Percentiles rank a stretch among this genome's conserved stretches.
Conservation (phyloP, 2,797 vertebrate genomes). For the Alauda arvensis region DNA sequence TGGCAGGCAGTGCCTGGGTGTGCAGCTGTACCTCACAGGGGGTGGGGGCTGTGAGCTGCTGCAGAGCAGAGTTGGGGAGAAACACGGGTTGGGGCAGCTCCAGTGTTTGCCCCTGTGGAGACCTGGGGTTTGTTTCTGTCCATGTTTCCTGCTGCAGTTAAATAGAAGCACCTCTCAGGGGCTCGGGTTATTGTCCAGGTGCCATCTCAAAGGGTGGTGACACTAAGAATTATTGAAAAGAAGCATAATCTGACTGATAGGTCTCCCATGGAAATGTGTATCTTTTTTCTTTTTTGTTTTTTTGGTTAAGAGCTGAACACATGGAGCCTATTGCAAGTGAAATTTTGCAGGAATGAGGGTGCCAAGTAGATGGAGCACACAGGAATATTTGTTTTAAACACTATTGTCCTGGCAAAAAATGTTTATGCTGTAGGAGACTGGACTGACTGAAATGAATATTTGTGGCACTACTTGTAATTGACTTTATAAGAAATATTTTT, state of each 20-base stretch:
- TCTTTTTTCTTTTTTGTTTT: not conserved
- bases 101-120: not conserved
- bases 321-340: not conserved
- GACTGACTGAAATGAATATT: not conserved
- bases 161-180: not conserved
- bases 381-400: not conserved
- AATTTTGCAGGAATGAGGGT: not conserved
- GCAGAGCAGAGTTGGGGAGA: not conserved
- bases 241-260: not conserved
- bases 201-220: not conserved
- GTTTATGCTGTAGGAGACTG: not conserved
- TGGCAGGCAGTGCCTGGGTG: rapidly evolving
- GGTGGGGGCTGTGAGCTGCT: not conserved
- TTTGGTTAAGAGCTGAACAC: not conserved
- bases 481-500: conserved; percentile 18
- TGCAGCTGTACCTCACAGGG: rapidly evolving
- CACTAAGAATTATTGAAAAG: not conserved
- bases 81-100: rapidly evolving
- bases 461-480: conserved; percentile 18
- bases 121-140: not conserved
- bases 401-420: not conserved
- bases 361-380: not conserved
- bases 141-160: not conserved
- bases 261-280: not conserved
- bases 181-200: not conserved